phyloP scores from a whole-genome alignment of 2,113 vertebrate genomes.

The Protomyctophum bolini region DNA sequence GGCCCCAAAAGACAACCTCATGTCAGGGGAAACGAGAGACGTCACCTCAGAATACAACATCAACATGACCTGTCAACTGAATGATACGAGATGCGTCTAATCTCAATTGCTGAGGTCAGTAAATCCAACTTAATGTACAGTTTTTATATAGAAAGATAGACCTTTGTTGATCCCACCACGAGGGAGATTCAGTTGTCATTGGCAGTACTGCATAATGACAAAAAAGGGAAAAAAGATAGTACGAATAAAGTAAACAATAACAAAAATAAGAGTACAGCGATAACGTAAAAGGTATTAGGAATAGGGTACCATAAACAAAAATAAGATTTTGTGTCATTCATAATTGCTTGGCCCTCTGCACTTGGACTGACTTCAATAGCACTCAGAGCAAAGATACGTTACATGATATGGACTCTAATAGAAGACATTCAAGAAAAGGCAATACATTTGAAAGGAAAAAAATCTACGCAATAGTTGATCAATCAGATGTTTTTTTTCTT shows the following conservation, averaged over 20 bases:
- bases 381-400: too few relatives aligned
- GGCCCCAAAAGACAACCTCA: conserved; percentile 13
- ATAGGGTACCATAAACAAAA: too few relatives aligned
- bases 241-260: conserved; percentile 3
- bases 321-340: too few relatives aligned
- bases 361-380: too few relatives aligned
- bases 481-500: too few relatives aligned
- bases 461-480: too few relatives aligned
- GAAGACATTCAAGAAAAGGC: too few relatives aligned
- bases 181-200: not conserved
- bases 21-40: conserved; percentile 14
- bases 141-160: not conserved
- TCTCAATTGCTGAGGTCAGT: conserved; percentile 18
- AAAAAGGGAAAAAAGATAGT: not conserved
- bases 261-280: not conserved
- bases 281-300: too few relatives aligned
- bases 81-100: not conserved
- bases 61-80: not conserved
- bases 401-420: too few relatives aligned
- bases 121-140: not conserved
- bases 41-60: conserved; percentile 3
- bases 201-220: too few relatives aligned
- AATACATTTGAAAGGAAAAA: too few relatives aligned
- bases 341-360: too few relatives aligned
- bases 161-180: not conserved